phyloP scores from a whole-genome alignment of 2,888 invertebrate genomes.

The Brachyptera putata region DNA sequence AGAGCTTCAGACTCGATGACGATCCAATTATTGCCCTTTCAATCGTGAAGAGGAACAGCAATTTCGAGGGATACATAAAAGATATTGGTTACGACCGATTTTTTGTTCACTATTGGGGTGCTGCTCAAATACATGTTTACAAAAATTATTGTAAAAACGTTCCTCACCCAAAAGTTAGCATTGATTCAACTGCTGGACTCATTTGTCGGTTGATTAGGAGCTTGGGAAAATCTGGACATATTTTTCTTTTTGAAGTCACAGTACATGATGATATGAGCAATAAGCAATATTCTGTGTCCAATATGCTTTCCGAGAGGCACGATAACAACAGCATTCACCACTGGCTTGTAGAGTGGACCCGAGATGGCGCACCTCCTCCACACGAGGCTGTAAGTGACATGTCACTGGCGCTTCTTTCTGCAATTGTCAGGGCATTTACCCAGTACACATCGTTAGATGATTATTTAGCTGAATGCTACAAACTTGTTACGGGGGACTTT shows the following conservation, averaged over 20 bases:
- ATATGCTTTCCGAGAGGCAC: slow-evolving; percentile 33
- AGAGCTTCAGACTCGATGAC: too few species aligned
- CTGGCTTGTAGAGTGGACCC: slow-evolving; percentile 30
- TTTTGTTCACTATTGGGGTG: too few species aligned
- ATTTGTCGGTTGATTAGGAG: not conserved
- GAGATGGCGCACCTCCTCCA: slow-evolving; percentile 29
- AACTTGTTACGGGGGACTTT: too few species aligned
- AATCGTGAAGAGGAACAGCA: too few species aligned
- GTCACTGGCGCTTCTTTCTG: slow-evolving; percentile 25
- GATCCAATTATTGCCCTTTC: too few species aligned
- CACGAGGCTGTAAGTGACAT: slow-evolving; percentile 29
- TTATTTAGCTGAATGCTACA: not conserved
- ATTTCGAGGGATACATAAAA: too few species aligned
- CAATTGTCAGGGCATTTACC: not conserved
- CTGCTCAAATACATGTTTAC: too few species aligned
- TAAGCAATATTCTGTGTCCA: slow-evolving; percentile 32
- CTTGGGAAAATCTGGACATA: not conserved
- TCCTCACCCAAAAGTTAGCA: too few species aligned
- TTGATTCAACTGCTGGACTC: not conserved
- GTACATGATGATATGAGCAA: too few species aligned
- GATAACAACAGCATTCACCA: slow-evolving; percentile 26
- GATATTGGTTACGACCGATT: too few species aligned
- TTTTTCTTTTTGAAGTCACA: not conserved
- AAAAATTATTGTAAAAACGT: too few species aligned
- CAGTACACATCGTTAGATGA: not conserved